Evolutionary conservation across 1,140 invertebrate genomes (phyloP).

Genomic region (Cyrtorhinus lividipennis): DNA sequence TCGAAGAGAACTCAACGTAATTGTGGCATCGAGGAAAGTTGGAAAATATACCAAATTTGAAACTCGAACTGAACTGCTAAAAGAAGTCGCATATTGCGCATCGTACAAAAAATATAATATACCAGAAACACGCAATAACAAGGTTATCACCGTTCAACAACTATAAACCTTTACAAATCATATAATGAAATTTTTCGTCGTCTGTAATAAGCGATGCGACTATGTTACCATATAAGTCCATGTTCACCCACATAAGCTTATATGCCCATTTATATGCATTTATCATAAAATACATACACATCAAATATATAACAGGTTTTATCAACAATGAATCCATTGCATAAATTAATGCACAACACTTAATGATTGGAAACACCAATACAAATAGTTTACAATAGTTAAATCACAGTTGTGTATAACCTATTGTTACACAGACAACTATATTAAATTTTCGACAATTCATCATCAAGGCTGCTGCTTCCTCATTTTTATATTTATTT

Average conservation of each 20-base stretch:
- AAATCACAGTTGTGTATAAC: slow-evolving; percentile 18
- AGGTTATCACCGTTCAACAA: background rate
- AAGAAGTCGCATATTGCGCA: too few species aligned
- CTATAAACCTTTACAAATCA: slow-evolving; percentile 5
- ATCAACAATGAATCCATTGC: slow-evolving; percentile 7
- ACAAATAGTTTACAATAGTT: slow-evolving; percentile 1
- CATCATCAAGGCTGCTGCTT: background rate
- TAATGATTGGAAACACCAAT: slow-evolving; percentile 15
- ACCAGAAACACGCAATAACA: background rate
- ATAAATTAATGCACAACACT: slow-evolving; percentile 13
- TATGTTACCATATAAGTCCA: slow-evolving; percentile 3
- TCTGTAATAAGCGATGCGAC: background rate
- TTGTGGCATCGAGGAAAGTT: too few species aligned
- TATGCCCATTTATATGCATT: background rate
- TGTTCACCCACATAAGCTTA: slow-evolving; percentile 6
- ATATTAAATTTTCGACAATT: slow-evolving; percentile 3
- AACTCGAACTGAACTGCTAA: too few species aligned
- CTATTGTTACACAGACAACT: slow-evolving; percentile 19
- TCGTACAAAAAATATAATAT: slow-evolving; percentile 5
- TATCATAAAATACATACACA: slow-evolving; percentile 9
- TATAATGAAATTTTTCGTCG: slow-evolving; percentile 1
- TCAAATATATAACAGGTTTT: slow-evolving; percentile 6
- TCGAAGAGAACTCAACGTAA: too few species aligned
- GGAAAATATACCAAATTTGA: too few species aligned
- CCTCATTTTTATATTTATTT: too few species aligned